Base-by-base conservation (phyloP, 2,113 vertebrate genomes). In the Gobius niger region DNA sequence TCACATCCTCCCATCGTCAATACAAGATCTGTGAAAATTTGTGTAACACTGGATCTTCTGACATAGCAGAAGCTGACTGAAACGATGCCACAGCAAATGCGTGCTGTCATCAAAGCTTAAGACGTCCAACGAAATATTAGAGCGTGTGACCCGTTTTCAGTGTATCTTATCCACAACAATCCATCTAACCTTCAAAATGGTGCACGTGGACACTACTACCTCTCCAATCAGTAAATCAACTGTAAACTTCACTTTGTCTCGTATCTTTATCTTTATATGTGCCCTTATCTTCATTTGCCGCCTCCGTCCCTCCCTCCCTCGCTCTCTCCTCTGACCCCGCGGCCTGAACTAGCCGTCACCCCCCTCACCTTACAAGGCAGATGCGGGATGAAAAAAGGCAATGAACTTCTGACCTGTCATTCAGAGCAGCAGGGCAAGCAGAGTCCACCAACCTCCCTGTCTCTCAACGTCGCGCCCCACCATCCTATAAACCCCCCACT, bases 331-430 rank as follows among this genome's bases (percentile, higher is more conserved):
- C 79, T 87, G 80, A 75, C 76, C 82, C 80, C 70, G 24, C 74
- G 82, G 86, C 77, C 56, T 81, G 73, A 80, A 75, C 81, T 52
- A 11, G 46, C 60, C 42, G 72, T 80, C 83, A 78, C 82, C 77
- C 80, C 80, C 82, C 76, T 83, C 83, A 77, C 82, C 82, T 85
- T 78, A 79, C 75, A 63, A 78, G 80, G 73, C 83, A 84, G 85
- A 88, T 84, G 84, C 77, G 61, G 62, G 76, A 70, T 73, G 72
- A 78, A 81, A 83, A 81, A 82, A 83, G 91, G 89, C 89, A 91
- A 85, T 93, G 91, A 92, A 92, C 92, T 93, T 92, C 91, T 93
- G 92, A 92, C 91, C 91, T 87, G 87, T 90, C 81, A 78, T 87
- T 89, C 85, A 90, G 87, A 84, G 82, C 68, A 44, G 81, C 76